These are phyloP conservation scores for Acestrorhynchus altus DNA, from an alignment of 2,797 vertebrate genomes.

Conservation along the genomic window DNA sequence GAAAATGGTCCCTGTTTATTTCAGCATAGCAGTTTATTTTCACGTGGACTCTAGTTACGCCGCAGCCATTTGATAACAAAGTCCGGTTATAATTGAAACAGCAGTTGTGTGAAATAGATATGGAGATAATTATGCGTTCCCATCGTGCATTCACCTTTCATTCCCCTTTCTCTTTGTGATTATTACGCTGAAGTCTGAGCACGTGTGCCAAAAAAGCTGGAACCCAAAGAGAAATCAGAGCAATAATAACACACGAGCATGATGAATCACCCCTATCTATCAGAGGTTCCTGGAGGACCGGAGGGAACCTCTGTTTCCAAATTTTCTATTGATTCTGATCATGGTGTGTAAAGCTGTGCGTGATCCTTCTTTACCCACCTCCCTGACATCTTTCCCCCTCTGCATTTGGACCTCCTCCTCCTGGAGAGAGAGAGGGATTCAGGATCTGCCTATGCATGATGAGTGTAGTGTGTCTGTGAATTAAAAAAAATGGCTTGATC, in stretches of 20 bases:
- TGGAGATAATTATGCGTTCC: constrained; percentile 45
- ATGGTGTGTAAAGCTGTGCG: constrained; percentile 76
- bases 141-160: constrained; percentile 43
- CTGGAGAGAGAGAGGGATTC: constrained; percentile 49
- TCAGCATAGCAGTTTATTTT: constrained; percentile 40
- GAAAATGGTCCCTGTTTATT: constrained; percentile 71
- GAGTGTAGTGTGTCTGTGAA: constrained; percentile 39
- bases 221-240: constrained; percentile 52
- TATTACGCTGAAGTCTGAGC: constrained; percentile 41
- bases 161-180: constrained; percentile 43
- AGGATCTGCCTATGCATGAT: constrained; percentile 20
- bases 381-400: constrained; percentile 58
- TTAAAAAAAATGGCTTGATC: constrained; percentile 3
- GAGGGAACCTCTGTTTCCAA: constrained; percentile 73
- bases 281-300: constrained; percentile 72
- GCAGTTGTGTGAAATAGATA: constrained; percentile 44
- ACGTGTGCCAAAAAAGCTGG: constrained; percentile 50
- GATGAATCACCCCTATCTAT: constrained; percentile 77
- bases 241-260: constrained; percentile 74
- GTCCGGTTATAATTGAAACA: constrained; percentile 48
- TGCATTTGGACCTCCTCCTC: constrained; percentile 71
- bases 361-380: constrained; percentile 78
- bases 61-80: constrained; percentile 39
- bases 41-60: constrained; percentile 41
- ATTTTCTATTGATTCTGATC: constrained; percentile 82